Conservation (phyloP, 23 tunicate species). For the Corella eumyota region DNA sequence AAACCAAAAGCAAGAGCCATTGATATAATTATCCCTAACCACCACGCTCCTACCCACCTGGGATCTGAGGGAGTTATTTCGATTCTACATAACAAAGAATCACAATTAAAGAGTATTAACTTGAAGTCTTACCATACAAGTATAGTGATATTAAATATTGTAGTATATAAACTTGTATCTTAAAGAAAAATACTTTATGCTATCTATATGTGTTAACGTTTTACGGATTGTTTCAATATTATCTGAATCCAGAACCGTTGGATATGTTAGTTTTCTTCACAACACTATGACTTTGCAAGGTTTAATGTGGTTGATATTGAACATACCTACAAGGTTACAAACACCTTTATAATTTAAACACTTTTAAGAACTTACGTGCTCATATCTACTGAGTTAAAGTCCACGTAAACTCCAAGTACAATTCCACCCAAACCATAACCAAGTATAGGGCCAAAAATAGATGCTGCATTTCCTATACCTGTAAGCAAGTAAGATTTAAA, state of each 20-base stretch:
- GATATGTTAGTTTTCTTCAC: too few relatives aligned
- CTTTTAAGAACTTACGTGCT: slow-evolving; percentile 53
- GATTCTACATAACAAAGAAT: slow-evolving; percentile 11
- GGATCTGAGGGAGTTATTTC: slow-evolving; percentile 59
- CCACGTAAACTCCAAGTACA: slow-evolving; percentile 58
- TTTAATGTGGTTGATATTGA: neutral
- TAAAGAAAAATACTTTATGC: too few relatives aligned
- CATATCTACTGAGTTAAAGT: slow-evolving; percentile 47
- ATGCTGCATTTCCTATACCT: slow-evolving; percentile 87
- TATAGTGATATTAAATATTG: too few relatives aligned
- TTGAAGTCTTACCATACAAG: too few relatives aligned
- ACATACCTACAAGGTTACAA: too few relatives aligned
- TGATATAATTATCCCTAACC: slow-evolving; percentile 83
- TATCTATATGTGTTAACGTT: too few relatives aligned
- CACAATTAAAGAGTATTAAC: neutral
- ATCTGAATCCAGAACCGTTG: too few relatives aligned
- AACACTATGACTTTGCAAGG: too few relatives aligned
- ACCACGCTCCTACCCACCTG: slow-evolving; percentile 99
- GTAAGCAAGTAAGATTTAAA: slow-evolving; percentile 1
- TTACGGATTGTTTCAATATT: too few relatives aligned
- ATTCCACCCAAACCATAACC: slow-evolving; percentile 78
- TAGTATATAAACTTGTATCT: too few relatives aligned
- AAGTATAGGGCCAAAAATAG: slow-evolving; percentile 84
- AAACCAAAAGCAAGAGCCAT: slow-evolving; percentile 58
- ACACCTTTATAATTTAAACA: too few relatives aligned